Base-by-base conservation (phyloP, 2,888 invertebrate genomes). In the Dinocampus coccinellae region DNA sequence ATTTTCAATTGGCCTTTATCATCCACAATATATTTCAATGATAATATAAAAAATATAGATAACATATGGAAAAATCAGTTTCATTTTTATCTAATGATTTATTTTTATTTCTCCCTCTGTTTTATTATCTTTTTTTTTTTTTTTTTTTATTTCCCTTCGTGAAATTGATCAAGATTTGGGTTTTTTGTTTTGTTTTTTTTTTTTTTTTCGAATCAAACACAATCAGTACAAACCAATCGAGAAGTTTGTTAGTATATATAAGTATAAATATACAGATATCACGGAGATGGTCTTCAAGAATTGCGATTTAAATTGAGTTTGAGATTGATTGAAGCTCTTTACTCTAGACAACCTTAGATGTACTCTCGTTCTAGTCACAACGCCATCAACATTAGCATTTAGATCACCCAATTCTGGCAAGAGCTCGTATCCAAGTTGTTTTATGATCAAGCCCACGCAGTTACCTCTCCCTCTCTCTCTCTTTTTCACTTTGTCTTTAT, bases 361-460 rank as follows among this genome's bases (percentile, higher is more conserved):
- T 68, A 39, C 58, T 20, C 36, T 60, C 57, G 20, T 1, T n/a
- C 34, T 34, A 16, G 39, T 55, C 58, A 60, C 57, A 70, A 65
- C 70, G 71, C 61, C 20, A 34, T 52, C 71, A 26, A 65, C 74
- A 81, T 81, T 81, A 81, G 79, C 81, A 81, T 81, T 80, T 81
- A 81, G 79, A 81, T 81, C 80, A 78, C 78, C 77, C 77, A 78
- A 80, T 81, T 80, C 73, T 77, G 70, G 71, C 20, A n/a, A 47
- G 47, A 47, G 70, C 70, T 69, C 68, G 77, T 70, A 77, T n/a
- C 77, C 73, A 79, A 79, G 78, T 79, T 79, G 79, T 79, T 79
- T 81, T 79, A 81, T 76, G 76, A 79, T 79, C 78, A 72, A 68
- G 69, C 70, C 70, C 33, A 36, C 47, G 42, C 13, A 47, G 24